Evolutionary conservation across 2,888 invertebrate species (phyloP).

Genomic region (Seira sanloemensis): DNA sequence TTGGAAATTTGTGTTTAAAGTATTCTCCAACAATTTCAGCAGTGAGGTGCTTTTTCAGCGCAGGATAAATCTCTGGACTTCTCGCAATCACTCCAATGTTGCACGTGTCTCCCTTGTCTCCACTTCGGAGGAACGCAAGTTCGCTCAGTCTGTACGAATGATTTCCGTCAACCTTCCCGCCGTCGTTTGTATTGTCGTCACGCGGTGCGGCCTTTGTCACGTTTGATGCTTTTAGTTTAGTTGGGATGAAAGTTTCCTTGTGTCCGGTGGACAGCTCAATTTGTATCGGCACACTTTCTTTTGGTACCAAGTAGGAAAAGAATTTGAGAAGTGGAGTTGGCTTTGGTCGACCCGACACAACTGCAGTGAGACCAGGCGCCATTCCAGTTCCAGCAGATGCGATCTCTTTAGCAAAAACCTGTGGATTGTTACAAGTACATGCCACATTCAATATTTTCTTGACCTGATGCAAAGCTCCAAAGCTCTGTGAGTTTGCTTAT

Average conservation of each 20-base stretch:
- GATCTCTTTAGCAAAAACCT: slow-evolving; percentile 77
- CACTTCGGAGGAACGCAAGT: slow-evolving; percentile 77
- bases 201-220: neutral
- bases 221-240: neutral
- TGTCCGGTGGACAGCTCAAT: slow-evolving; percentile 70
- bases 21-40: slow-evolving; percentile 76
- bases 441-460: neutral
- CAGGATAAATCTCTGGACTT: slow-evolving; percentile 76
- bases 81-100: slow-evolving; percentile 78
- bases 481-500: too few relatives aligned
- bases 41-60: slow-evolving; percentile 76
- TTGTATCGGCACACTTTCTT: slow-evolving; percentile 75
- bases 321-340: slow-evolving; percentile 77
- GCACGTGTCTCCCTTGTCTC: slow-evolving; percentile 77
- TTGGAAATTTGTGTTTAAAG: slow-evolving; percentile 76
- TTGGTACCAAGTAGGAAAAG: slow-evolving; percentile 77
- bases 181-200: neutral
- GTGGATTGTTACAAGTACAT: neutral
- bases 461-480: neutral
- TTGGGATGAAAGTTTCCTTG: slow-evolving; percentile 61
- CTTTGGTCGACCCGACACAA: slow-evolving; percentile 77
- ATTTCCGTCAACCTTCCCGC: slow-evolving; percentile 9
- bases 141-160: slow-evolving; percentile 74
- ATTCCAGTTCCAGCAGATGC: slow-evolving; percentile 78
- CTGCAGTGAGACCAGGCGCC: slow-evolving; percentile 76